Percentiles rank a stretch among this genome's conserved stretches.
These are phyloP conservation scores for Andrena minutula DNA, from an alignment of 2,888 invertebrate genomes.

Conservation along the genomic window DNA sequence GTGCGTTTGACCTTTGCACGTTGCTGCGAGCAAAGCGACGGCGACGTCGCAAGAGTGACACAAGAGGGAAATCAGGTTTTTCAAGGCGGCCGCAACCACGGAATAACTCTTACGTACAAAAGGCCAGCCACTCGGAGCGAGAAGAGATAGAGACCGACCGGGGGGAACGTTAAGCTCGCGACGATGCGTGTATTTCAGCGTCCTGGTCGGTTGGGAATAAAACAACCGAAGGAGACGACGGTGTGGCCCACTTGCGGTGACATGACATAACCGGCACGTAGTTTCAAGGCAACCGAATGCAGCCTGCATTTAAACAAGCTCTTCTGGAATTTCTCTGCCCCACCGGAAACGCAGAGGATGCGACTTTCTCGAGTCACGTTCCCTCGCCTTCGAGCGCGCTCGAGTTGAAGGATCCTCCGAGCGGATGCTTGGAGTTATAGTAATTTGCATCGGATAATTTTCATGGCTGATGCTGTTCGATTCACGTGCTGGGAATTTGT, in stretches of 20 bases:
- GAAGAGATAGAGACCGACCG: constrained; percentile 47
- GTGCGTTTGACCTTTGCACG: constrained; percentile 46
- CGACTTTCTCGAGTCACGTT: constrained; percentile 8
- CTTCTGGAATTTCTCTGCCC: constrained; percentile 16
- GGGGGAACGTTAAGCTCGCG: constrained; percentile 35
- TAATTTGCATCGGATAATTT: too few species aligned
- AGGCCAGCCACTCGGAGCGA: constrained; percentile 32
- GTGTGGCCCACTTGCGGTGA: constrained; percentile 73
- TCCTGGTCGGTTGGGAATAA: constrained; percentile 35
- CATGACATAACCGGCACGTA: constrained; percentile 73
- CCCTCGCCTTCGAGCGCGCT: neutral
- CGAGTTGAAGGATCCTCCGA: neutral
- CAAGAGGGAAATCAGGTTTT: constrained; percentile 56
- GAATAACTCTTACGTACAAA: constrained; percentile 45
- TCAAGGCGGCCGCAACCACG: constrained; percentile 43
- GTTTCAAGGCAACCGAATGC: constrained; percentile 49
- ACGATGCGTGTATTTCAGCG: constrained; percentile 32
- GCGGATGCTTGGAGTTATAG: neutral
- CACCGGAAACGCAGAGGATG: constrained; percentile 3
- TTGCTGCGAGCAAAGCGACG: constrained; percentile 21
- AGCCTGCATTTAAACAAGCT: constrained; percentile 58
- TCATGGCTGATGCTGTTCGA: too few species aligned
- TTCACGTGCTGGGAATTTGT: too few species aligned
- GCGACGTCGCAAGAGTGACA: constrained; percentile 40
- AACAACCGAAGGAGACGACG: constrained; percentile 36